A percentile compares a stretch with the other conserved stretches of the same genome.
Conservation (phyloP, 2,113 vertebrate genomes). For the Todiramphus saurophagus region DNA sequence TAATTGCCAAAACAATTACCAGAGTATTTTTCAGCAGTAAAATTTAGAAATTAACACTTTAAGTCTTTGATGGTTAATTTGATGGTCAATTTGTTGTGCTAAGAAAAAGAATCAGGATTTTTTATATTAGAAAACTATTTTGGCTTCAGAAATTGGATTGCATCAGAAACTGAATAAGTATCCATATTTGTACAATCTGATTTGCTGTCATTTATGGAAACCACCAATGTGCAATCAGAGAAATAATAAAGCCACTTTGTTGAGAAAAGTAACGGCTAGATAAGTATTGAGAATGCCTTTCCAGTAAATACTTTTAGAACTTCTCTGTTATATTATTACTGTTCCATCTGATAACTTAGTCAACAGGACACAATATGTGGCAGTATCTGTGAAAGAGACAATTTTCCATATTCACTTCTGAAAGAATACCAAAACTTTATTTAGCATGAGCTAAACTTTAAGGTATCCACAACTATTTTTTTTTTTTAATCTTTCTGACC, state of each 20-base stretch:
- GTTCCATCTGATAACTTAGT: not conserved
- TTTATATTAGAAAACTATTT: not conserved
- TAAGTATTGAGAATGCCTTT: not conserved
- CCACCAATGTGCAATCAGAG: not conserved
- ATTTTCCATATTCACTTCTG: not conserved
- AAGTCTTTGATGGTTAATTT: not conserved
- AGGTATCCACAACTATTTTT: not conserved
- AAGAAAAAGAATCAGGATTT: not conserved
- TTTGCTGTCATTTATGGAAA: slow-evolving; percentile 6
- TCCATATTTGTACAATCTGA: not conserved
- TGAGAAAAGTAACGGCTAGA: not conserved
- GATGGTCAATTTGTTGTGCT: not conserved
- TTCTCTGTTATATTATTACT: not conserved
- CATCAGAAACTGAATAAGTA: not conserved
- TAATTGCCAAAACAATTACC: not conserved
- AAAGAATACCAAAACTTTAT: not conserved
- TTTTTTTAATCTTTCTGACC: not conserved
- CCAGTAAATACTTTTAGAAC: not conserved
- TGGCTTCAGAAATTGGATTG: not conserved
- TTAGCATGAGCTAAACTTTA: not conserved
- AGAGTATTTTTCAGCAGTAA: not conserved
- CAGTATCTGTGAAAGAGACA: not conserved
- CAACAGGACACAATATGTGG: not conserved
- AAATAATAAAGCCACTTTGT: not conserved
- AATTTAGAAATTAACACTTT: slow-evolving; percentile 16